A percentile compares a stretch with the other conserved stretches of the same genome.
phyloP scores from a whole-genome alignment of 2,888 invertebrate genomes.

The Athripsodes cinereus region DNA sequence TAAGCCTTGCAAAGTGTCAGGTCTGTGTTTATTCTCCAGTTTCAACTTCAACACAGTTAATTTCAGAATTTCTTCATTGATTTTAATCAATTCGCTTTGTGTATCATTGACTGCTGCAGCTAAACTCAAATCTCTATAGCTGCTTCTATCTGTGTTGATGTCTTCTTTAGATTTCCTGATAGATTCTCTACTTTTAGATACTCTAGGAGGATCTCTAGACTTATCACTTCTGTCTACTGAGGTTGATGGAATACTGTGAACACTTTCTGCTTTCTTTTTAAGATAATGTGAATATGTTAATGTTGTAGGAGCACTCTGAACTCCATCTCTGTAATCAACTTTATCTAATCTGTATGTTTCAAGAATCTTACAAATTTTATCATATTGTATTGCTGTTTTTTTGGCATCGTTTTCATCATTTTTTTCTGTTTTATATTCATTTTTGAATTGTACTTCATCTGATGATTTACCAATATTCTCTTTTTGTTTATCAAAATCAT shows the following conservation, averaged over 20 bases:
- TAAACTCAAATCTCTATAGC: background rate
- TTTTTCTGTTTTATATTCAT: too few relatives aligned
- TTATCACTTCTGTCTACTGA: too few relatives aligned
- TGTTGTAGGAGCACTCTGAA: constrained; percentile 11
- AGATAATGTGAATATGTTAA: constrained; percentile 14
- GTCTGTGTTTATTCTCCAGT: constrained; percentile 5
- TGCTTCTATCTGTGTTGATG: background rate
- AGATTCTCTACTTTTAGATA: background rate
- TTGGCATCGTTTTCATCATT: too few relatives aligned
- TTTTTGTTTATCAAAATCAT: too few relatives aligned
- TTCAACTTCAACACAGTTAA: constrained; percentile 30
- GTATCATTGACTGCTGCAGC: constrained; percentile 3
- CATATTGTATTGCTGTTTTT: too few relatives aligned
- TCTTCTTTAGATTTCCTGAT: background rate
- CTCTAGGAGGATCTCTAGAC: background rate
- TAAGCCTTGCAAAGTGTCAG: background rate
- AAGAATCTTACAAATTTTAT: too few relatives aligned
- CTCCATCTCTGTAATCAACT: background rate
- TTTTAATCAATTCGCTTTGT: constrained; percentile 46
- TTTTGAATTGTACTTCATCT: too few relatives aligned
- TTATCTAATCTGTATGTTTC: too few relatives aligned
- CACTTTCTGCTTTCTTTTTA: constrained; percentile 7
- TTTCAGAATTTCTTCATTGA: constrained; percentile 52
- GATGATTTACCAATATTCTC: too few relatives aligned
- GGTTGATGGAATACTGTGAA: background rate